Conservation (phyloP, 2,797 vertebrate species). For the Tenualosa thibaudeaui region DNA sequence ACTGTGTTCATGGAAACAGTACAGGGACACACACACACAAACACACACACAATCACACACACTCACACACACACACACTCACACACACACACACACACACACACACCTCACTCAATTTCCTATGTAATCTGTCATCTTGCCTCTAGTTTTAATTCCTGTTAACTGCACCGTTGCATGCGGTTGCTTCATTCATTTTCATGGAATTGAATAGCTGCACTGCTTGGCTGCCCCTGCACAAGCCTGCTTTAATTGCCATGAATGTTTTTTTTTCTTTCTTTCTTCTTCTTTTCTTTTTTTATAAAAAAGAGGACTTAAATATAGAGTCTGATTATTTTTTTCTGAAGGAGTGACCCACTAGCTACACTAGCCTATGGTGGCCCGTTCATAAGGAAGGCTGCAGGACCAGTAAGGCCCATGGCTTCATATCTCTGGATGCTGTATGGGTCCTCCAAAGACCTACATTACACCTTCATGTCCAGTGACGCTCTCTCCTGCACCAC, state of each 20-base stretch:
- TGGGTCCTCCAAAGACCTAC: not conserved
- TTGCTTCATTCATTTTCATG: constrained; percentile 80
- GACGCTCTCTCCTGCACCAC: no score
- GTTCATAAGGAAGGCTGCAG: not conserved
- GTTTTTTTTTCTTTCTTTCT: constrained; percentile 52
- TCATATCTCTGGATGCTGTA: not conserved
- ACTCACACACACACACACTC: constrained; percentile 49
- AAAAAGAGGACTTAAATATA: constrained; percentile 59
- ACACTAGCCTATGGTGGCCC: not conserved
- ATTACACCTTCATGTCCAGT: no score
- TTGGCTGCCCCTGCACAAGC: constrained; percentile 74
- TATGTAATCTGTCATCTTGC: constrained; percentile 80
- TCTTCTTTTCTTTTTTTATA: constrained; percentile 47
- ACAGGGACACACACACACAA: constrained; percentile 12
- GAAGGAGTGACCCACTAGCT: not conserved
- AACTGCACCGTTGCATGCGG: constrained; percentile 78
- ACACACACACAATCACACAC: constrained; percentile 35
- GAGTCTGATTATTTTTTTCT: constrained; percentile 56
- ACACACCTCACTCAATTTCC: constrained; percentile 63
- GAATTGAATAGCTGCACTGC: constrained; percentile 81
- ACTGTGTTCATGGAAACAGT: not conserved
- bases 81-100: constrained; percentile 44
- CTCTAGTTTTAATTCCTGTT: constrained; percentile 83
- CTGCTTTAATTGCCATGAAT: constrained; percentile 79
- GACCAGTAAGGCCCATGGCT: not conserved